Evolutionary conservation across 2,888 invertebrate species (phyloP).

Genomic region (Ceratothoa steindachneri): DNA sequence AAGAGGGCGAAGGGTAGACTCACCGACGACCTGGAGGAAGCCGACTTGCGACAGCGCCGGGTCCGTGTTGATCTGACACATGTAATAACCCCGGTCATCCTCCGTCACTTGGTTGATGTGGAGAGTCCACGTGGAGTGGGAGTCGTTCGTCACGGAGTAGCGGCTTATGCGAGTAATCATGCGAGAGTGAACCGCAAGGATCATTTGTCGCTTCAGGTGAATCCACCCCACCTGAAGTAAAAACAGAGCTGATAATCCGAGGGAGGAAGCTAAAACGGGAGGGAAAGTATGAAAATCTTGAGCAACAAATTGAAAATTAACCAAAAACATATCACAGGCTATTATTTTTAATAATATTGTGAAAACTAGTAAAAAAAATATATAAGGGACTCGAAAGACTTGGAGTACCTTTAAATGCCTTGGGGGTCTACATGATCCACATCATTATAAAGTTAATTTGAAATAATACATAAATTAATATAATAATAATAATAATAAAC

Average conservation of each 20-base stretch:
- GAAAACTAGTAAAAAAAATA: not conserved
- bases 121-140: slow-evolving; percentile 84
- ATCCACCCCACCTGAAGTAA: slow-evolving; percentile 81
- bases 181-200: slow-evolving; percentile 84
- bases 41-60: slow-evolving; percentile 95
- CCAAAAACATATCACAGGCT: not conserved
- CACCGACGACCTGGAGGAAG: slow-evolving; percentile 86
- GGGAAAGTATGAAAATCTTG: not conserved
- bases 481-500: too few relatives aligned
- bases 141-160: slow-evolving; percentile 71
- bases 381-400: too few relatives aligned
- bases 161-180: slow-evolving; percentile 83
- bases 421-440: too few relatives aligned
- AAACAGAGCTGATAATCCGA: not conserved
- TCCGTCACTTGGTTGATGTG: slow-evolving; percentile 88
- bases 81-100: slow-evolving; percentile 68
- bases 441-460: too few relatives aligned
- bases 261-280: not conserved
- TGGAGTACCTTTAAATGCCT: too few relatives aligned
- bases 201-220: slow-evolving; percentile 90
- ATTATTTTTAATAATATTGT: not conserved
- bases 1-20: too few relatives aligned
- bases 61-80: slow-evolving; percentile 65
- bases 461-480: too few relatives aligned
- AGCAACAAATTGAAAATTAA: not conserved